Percentiles rank a stretch among this genome's conserved stretches.
phyloP scores from a whole-genome alignment of 2,888 invertebrate genomes.

The Cheilosia urbana region DNA sequence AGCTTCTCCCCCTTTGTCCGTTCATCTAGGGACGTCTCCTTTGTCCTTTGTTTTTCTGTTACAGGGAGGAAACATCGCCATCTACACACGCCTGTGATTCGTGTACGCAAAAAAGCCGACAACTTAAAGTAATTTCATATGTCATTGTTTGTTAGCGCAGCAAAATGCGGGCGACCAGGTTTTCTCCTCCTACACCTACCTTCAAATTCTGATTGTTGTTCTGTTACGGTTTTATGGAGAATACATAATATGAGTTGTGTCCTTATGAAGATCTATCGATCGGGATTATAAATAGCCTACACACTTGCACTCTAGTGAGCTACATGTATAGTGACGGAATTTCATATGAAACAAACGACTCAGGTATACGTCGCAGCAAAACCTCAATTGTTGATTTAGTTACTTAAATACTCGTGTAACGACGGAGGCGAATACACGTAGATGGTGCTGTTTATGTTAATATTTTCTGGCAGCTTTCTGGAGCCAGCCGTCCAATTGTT shows the following conservation, averaged over 20 bases:
- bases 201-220: neutral
- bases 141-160: constrained; percentile 19
- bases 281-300: constrained; percentile 39
- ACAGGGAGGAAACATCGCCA: neutral
- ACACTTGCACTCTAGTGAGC: constrained; percentile 10
- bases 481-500: neutral
- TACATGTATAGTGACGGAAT: constrained; percentile 14
- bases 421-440: neutral
- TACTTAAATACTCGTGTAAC: constrained; percentile 31
- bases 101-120: constrained; percentile 4
- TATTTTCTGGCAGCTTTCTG: constrained; percentile 5
- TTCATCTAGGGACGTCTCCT: neutral
- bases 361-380: neutral
- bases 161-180: constrained; percentile 1
- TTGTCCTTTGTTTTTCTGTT: neutral
- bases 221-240: constrained; percentile 1
- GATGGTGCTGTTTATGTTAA: neutral
- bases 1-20: neutral
- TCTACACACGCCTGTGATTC: no score
- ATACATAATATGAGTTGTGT: constrained; percentile 1
- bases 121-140: constrained; percentile 37
- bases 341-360: constrained; percentile 19
- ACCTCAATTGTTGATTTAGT: constrained; percentile 45
- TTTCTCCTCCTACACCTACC: neutral
- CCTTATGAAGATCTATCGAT: constrained; percentile 34